phyloP scores from a whole-genome alignment of 2,888 invertebrate species.

The Julus scanicus region DNA sequence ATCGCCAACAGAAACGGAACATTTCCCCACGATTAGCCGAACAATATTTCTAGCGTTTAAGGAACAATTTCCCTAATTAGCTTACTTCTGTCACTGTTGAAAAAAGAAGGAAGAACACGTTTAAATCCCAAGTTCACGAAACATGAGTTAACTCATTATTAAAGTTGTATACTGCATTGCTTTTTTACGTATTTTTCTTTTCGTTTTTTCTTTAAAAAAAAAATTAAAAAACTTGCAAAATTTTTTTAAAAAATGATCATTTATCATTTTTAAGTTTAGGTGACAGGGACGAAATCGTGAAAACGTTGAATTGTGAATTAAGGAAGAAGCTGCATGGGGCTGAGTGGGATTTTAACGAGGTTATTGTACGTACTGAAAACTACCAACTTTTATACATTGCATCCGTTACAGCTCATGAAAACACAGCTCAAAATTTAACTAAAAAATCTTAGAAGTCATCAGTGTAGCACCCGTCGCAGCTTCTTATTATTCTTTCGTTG shows the following conservation, averaged over 20 bases:
- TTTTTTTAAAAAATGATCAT: neutral
- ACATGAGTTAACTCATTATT: neutral
- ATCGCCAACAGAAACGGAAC: constrained; percentile 10
- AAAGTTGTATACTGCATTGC: neutral
- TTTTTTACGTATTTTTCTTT: neutral
- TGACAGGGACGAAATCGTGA: neutral
- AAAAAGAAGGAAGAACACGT: neutral
- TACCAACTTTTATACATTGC: neutral
- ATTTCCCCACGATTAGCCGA: neutral
- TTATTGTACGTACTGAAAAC: constrained; percentile 24
- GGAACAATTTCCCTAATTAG: neutral
- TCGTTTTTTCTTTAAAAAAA: neutral
- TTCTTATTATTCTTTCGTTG: too few relatives aligned
- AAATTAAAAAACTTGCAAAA: neutral
- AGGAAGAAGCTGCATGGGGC: neutral
- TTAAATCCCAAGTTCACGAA: neutral
- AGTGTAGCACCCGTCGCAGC: too few relatives aligned
- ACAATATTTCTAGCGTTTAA: constrained; percentile 17
- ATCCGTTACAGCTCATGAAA: too few relatives aligned
- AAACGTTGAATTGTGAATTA: neutral
- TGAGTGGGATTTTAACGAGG: neutral
- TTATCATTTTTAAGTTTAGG: neutral
- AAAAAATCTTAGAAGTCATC: too few relatives aligned
- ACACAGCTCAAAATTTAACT: too few relatives aligned
- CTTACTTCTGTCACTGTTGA: constrained; percentile 7